These are phyloP conservation scores for Delichon dasypus DNA, from an alignment of 2,797 vertebrate genomes.

Conservation along the genomic window DNA sequence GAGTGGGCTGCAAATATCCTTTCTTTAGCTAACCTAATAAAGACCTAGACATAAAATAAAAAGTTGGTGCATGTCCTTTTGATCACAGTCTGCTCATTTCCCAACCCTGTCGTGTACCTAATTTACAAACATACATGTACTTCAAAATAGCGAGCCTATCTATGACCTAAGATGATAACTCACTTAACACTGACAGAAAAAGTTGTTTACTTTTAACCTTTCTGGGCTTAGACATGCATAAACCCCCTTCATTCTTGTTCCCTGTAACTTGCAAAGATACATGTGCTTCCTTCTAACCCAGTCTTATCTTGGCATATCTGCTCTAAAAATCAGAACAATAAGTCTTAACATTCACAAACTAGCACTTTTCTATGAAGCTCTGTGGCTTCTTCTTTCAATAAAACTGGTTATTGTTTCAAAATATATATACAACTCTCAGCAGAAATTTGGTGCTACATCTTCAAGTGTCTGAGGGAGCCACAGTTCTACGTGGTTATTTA, in stretches of 20 bases:
- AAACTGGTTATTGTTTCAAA: constrained; percentile 56
- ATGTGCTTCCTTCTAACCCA: constrained; percentile 54
- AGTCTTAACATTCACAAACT: constrained; percentile 12
- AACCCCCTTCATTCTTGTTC: background rate
- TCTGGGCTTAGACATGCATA: background rate
- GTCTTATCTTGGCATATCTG: constrained; percentile 16
- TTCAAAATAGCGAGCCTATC: background rate
- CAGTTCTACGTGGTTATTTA: constrained; percentile 21
- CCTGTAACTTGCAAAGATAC: constrained; percentile 19
- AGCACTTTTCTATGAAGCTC: constrained; percentile 12
- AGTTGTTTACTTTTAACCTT: background rate
- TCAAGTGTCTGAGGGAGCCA: constrained; percentile 74
- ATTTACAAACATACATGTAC: background rate
- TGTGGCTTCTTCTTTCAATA: constrained; percentile 63
- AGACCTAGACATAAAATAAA: background rate
- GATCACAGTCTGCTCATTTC: background rate
- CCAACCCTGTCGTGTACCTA: background rate
- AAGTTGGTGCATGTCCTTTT: background rate
- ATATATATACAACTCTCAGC: constrained; percentile 66
- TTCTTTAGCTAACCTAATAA: background rate
- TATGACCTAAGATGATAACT: background rate
- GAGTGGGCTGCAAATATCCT: background rate
- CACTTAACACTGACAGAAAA: background rate
- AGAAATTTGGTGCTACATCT: constrained; percentile 74
- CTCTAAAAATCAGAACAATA: constrained; percentile 59